Percentiles rank a stretch among this genome's conserved stretches.
Evolutionary conservation across 2,113 vertebrate genomes (phyloP).

Genomic region (Alouatta palliata): DNA sequence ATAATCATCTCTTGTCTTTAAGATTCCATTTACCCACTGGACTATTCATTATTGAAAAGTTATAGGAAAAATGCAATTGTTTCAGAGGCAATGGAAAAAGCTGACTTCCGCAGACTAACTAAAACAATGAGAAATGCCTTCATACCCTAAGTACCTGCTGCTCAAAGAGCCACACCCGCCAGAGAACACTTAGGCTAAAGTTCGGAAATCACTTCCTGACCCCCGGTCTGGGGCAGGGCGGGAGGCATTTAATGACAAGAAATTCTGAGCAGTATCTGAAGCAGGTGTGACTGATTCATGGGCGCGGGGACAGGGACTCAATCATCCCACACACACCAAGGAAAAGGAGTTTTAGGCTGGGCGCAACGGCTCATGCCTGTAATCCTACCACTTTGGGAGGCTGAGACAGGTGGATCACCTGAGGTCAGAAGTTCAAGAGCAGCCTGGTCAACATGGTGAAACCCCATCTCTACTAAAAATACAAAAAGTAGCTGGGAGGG

Average conservation of each 20-base stretch:
- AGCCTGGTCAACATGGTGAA: no score
- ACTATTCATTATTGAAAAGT: not conserved
- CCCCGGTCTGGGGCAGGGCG: fast-evolving
- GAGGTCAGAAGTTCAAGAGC: no score
- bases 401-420: no score
- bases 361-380: no score
- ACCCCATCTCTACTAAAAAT: no score
- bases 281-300: fast-evolving
- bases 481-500: no score
- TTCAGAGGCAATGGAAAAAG: not conserved
- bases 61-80: not conserved
- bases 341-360: not conserved
- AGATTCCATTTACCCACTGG: not conserved
- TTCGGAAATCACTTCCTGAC: fast-evolving
- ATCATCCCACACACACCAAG: fast-evolving
- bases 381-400: no score
- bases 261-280: fast-evolving
- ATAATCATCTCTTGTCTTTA: not conserved
- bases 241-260: no score
- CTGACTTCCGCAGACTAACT: not conserved
- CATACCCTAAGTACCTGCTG: fast-evolving
- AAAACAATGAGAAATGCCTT: fast-evolving
- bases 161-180: fast-evolving
- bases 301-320: fast-evolving
- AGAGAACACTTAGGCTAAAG: not conserved